Conservation (phyloP, 2,797 vertebrate genomes). For the Rhincodon typus region DNA sequence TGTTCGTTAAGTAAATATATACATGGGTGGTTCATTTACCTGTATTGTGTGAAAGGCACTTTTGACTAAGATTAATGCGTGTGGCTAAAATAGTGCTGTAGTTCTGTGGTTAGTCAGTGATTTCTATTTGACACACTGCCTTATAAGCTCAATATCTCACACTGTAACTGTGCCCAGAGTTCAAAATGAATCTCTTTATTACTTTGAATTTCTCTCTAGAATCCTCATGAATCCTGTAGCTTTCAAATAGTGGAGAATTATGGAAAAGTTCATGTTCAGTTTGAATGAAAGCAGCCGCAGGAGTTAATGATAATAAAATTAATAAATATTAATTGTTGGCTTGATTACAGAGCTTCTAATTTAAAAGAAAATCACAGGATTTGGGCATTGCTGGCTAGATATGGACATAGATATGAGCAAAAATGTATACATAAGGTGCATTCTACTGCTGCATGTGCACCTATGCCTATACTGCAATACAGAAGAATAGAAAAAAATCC, state of each 20-base stretch:
- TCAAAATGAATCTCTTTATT: slow-evolving; percentile 16
- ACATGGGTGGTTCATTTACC: not conserved
- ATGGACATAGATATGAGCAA: not conserved
- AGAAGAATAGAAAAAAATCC: not conserved
- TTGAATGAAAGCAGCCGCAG: not conserved
- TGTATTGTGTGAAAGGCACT: too few species aligned
- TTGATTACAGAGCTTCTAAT: not conserved
- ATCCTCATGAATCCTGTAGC: not conserved
- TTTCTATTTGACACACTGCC: not conserved
- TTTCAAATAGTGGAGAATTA: not conserved
- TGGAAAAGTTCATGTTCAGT: not conserved
- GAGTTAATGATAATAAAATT: too few species aligned
- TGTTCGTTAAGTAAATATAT: not conserved
- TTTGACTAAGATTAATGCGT: not conserved
- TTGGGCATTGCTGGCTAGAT: too few species aligned
- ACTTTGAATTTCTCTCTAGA: not conserved
- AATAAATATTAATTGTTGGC: not conserved
- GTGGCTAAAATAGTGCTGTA: not conserved
- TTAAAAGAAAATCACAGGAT: not conserved
- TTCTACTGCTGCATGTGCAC: not conserved
- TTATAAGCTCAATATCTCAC: not conserved
- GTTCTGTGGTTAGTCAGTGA: not conserved
- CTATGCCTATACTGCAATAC: not conserved
- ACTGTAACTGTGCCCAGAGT: not conserved
- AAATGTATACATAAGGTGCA: not conserved